Evolutionary conservation across 1,140 invertebrate species (phyloP).

Genomic region (Drosophila murphyi): DNA sequence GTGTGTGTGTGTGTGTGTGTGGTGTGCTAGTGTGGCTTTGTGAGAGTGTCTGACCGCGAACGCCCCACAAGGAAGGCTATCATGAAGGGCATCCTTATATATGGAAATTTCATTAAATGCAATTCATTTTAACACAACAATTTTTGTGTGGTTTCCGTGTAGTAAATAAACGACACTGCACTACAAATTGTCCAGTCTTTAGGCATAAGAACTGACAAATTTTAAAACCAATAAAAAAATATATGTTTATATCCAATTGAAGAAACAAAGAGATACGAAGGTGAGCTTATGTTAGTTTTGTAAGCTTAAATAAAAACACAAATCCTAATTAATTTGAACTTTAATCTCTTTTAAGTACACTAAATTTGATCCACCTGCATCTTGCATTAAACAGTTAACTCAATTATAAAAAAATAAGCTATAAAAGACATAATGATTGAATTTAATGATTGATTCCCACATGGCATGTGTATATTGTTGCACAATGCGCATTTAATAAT

Average conservation of each 20-base stretch:
- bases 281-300: too few species aligned
- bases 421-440: constrained; percentile 15
- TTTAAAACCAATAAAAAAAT: neutral
- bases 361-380: neutral
- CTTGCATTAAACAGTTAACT: constrained; percentile 2
- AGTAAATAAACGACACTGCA: constrained; percentile 49
- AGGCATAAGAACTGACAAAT: neutral
- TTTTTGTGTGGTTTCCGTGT: constrained; percentile 76
- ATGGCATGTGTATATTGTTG: constrained; percentile 26
- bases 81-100: constrained; percentile 78
- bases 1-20: constrained; percentile 6
- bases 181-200: neutral
- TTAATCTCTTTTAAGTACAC: neutral
- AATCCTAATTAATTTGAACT: neutral
- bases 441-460: constrained; percentile 31
- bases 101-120: constrained; percentile 78
- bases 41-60: constrained; percentile 67
- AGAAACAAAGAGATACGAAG: too few species aligned
- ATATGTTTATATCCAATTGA: neutral
- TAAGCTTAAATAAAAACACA: neutral
- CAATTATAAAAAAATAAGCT: constrained; percentile 10
- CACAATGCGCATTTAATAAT: constrained; percentile 49
- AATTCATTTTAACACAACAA: constrained; percentile 69
- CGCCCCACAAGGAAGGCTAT: constrained; percentile 72
- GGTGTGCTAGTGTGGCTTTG: constrained; percentile 1